Evolutionary conservation across 2,113 vertebrate species (phyloP).

Genomic region (Saguinus imperator): DNA sequence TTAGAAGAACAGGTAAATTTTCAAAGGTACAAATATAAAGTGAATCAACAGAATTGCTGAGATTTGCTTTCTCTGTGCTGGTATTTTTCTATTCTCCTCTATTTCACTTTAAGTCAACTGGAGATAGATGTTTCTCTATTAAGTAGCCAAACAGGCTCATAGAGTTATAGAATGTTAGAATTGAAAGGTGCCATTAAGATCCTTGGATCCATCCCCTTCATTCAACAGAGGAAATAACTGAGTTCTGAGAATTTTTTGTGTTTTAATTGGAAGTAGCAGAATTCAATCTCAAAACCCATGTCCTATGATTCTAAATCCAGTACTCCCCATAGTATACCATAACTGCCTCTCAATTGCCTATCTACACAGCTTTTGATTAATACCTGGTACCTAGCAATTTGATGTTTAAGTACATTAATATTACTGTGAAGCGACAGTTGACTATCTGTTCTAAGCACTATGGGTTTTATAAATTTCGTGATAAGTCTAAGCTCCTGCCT

Average conservation of each 20-base stretch:
- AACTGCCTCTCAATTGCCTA: background rate
- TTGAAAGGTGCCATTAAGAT: background rate
- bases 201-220: background rate
- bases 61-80: background rate
- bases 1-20: slow-evolving; percentile 87
- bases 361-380: background rate
- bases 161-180: background rate
- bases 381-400: background rate
- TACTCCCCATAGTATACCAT: fast-evolving
- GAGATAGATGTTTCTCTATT: background rate
- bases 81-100: background rate
- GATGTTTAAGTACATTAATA: background rate
- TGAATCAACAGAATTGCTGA: background rate
- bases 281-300: background rate
- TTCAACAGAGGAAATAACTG: background rate
- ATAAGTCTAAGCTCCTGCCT: background rate
- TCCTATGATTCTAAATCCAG: background rate
- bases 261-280: background rate
- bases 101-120: background rate
- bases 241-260: background rate
- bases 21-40: background rate
- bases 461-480: background rate
- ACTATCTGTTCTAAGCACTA: background rate
- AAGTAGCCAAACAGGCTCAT: background rate
- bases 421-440: background rate